Conservation (phyloP, 2,113 vertebrate species). For the Madoqua kirkii region DNA sequence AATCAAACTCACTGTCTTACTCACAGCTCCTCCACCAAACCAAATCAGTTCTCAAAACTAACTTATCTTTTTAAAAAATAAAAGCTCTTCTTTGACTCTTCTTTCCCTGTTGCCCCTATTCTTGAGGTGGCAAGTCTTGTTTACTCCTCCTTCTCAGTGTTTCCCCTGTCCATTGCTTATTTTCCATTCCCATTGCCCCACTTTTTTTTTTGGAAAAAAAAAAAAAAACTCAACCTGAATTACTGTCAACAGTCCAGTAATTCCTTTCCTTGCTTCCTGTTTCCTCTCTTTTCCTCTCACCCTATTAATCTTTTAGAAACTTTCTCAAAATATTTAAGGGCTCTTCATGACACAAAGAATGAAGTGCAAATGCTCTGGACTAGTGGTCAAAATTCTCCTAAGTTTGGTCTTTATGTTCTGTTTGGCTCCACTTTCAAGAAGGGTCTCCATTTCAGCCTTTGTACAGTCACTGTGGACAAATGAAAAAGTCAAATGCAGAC, state of each 20-base stretch:
- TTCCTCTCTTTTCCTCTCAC: background rate
- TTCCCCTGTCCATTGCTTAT: background rate
- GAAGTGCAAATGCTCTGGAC: background rate
- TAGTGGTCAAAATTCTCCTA: background rate
- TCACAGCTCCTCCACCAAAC: background rate
- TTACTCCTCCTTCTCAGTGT: background rate
- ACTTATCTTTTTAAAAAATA: background rate
- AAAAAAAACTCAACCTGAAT: background rate
- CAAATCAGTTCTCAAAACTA: background rate
- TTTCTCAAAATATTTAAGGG: background rate
- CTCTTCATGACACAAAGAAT: background rate
- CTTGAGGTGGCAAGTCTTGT: background rate
- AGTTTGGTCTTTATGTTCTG: background rate
- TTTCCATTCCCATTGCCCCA: background rate
- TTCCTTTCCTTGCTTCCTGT: background rate
- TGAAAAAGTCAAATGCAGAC: background rate
- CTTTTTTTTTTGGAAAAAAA: background rate
- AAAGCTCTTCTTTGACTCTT: background rate
- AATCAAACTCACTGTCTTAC: background rate
- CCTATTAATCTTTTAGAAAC: background rate
- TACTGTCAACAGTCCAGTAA: background rate
- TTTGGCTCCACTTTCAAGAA: background rate
- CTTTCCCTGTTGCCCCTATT: background rate
- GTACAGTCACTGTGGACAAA: background rate
- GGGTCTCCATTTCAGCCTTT: background rate